Base-by-base conservation (phyloP, 1,140 invertebrate species). In the Drosophila ironensis region DNA sequence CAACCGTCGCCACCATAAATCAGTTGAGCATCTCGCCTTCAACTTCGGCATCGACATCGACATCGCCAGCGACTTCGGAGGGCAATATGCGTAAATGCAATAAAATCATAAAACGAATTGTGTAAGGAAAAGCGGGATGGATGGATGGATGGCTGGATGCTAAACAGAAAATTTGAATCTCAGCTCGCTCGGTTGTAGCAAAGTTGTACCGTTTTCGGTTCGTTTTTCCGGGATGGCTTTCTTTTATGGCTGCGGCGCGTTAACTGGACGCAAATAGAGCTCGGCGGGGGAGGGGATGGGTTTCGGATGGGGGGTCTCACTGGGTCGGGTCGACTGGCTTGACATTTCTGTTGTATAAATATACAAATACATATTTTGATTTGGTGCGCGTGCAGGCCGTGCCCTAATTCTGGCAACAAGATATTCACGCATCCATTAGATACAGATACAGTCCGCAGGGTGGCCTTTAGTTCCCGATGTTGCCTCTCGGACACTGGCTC, bases 91-190 rank as follows among this genome's bases (percentile, higher is more conserved):
- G 78, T 82, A 84, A 77, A 82, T 82, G 78, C 78, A 82, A 82
- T 82, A 84, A 86, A 84, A 86, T 78, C 78, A 84, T 84, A 84
- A 84, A 84, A 86, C 41, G 78, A 86, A 84, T 78, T 82, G 73
- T 78, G 51, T 72, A 66, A 64, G 63, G 47, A 56, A 63, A 59
- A 66, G n/a, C 38, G 48, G 45, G 72, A 72, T n/a, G n/a, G n/a
- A n/a, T n/a, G n/a, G n/a, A n/a, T n/a, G n/a, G n/a, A n/a, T n/a
- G n/a, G n/a, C n/a, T n/a, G n/a, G n/a, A n/a, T 72, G 77, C 59
- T 72, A 77, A 73, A 84, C 53, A 53, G 73, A 78, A 82, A 86
- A 78, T 84, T 84, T 84, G 80, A 84, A 78, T 84, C 59, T 74
- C 46, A 20, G 54, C 52, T 67, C 50, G 20, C 27, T 11, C 3